Evolutionary conservation across 2,797 vertebrate genomes (phyloP).

Genomic region (Sebastes cheni): DNA sequence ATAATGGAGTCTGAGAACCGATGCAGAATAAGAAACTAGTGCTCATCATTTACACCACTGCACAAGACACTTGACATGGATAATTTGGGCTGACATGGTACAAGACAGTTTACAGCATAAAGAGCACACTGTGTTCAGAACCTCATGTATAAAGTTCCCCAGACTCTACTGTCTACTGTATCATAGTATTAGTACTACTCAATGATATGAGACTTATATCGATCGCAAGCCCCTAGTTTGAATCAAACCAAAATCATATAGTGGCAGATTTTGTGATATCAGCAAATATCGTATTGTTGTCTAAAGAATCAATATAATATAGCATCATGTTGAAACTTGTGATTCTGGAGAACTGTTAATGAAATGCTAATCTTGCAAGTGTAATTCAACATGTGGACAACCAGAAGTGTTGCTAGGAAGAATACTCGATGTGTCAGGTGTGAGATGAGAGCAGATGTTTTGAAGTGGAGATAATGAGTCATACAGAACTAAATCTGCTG

Average conservation of each 20-base stretch:
- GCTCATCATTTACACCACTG: slow-evolving; percentile 31
- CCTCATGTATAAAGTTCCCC: slow-evolving; percentile 12
- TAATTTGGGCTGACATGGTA: slow-evolving; percentile 44
- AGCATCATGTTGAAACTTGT: too few relatives aligned
- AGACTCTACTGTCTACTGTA: not conserved
- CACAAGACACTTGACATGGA: slow-evolving; percentile 38
- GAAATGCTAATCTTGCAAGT: not conserved
- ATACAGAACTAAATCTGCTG: not conserved
- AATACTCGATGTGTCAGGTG: not conserved
- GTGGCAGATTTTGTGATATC: too few relatives aligned
- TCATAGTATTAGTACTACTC: not conserved
- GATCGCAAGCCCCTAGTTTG: too few relatives aligned
- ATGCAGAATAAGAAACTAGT: slow-evolving; percentile 20
- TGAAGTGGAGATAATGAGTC: slow-evolving; percentile 18
- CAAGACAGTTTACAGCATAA: slow-evolving; percentile 26
- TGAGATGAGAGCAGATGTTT: not conserved
- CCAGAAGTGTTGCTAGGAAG: not conserved
- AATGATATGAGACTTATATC: not conserved
- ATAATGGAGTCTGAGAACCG: slow-evolving; percentile 26
- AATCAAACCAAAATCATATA: too few relatives aligned
- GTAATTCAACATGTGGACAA: slow-evolving; percentile 13
- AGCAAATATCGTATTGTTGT: too few relatives aligned
- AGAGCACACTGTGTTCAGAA: slow-evolving; percentile 6
- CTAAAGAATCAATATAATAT: too few relatives aligned
- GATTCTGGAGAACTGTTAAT: not conserved